Evolutionary conservation across 2,113 vertebrate species (phyloP).

Genomic region (Oreotrochilus melanogaster): DNA sequence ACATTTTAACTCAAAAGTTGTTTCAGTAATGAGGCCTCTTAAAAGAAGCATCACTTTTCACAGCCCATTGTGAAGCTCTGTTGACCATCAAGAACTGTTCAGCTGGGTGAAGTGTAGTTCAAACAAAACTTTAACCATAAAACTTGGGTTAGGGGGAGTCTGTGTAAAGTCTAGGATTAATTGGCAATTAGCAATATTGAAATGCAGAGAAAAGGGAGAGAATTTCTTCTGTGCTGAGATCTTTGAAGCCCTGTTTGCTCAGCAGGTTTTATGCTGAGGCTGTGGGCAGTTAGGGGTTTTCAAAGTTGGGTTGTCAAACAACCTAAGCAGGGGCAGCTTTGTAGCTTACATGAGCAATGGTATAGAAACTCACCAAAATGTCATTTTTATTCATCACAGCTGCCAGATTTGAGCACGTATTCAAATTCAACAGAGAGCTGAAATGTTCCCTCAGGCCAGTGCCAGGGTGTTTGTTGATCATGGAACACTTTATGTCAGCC

Average conservation of each 20-base stretch:
- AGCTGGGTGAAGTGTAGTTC: slow-evolving; percentile 4
- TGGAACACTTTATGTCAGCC: accelerated
- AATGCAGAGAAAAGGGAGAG: not conserved
- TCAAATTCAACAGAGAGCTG: accelerated
- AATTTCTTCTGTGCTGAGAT: not conserved
- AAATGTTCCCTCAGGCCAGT: not conserved
- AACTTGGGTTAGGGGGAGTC: not conserved
- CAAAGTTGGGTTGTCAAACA: not conserved
- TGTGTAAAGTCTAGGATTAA: slow-evolving; percentile 13
- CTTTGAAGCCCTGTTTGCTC: not conserved
- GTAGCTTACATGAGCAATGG: not conserved
- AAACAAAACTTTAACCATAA: slow-evolving; percentile 23
- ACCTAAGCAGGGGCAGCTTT: not conserved
- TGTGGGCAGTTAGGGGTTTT: not conserved
- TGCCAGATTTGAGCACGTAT: not conserved
- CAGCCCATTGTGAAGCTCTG: not conserved
- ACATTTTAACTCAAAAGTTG: slow-evolving; percentile 47
- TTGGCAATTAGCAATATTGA: slow-evolving; percentile 28
- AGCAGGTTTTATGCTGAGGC: not conserved
- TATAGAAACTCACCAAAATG: not conserved
- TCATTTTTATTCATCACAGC: not conserved
- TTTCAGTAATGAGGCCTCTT: slow-evolving; percentile 36
- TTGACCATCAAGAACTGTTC: slow-evolving; percentile 38
- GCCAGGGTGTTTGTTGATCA: not conserved
- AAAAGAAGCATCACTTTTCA: slow-evolving; percentile 49